Evolutionary conservation across 2,113 vertebrate species (phyloP).

Genomic region (Microtus richardsoni): DNA sequence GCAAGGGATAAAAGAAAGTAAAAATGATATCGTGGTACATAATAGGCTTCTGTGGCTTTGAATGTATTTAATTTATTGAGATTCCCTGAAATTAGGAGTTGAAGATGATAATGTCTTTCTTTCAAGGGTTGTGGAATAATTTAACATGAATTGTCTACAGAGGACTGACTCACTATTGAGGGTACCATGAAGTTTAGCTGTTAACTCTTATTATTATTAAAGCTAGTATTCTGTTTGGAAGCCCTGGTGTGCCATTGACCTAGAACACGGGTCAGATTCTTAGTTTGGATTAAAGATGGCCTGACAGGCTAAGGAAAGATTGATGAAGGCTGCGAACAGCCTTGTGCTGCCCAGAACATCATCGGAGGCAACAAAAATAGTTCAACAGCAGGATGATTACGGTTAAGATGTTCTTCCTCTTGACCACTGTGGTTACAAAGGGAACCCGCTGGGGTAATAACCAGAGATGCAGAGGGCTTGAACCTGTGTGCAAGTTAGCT

Average conservation of each 20-base stretch:
- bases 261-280: slow-evolving; percentile 16
- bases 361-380: neutral
- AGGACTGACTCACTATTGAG: neutral
- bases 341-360: slow-evolving; percentile 40
- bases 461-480: neutral
- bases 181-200: neutral
- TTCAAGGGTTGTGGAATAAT: slow-evolving; percentile 6
- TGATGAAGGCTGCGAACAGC: slow-evolving; percentile 4
- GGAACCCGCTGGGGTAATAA: neutral
- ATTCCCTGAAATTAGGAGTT: neutral
- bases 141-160: neutral
- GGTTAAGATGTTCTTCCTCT: slow-evolving; percentile 5
- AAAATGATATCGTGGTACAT: neutral
- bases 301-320: slow-evolving; percentile 44
- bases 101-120: neutral
- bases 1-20: neutral
- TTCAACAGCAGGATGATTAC: neutral
- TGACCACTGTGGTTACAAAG: neutral
- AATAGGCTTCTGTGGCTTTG: neutral
- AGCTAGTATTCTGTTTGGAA: slow-evolving; percentile 8
- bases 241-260: neutral
- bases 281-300: slow-evolving; percentile 42
- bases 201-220: neutral
- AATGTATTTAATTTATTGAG: neutral
- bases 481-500: neutral